Evolutionary conservation across 2,113 vertebrate genomes (phyloP).

Genomic region (Canis aureus): DNA sequence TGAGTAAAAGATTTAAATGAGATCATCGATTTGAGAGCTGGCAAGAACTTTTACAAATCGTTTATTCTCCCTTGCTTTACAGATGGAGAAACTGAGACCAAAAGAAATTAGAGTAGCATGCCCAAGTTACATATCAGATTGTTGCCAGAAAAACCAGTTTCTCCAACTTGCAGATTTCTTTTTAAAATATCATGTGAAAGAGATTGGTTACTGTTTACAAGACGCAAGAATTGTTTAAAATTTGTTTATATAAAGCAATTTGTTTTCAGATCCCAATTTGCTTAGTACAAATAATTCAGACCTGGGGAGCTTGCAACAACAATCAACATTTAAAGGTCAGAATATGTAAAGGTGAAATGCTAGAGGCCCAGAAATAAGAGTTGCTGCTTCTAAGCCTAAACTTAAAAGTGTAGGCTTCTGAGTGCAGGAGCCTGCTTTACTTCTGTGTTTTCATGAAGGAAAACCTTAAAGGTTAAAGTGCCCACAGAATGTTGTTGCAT

Average conservation of each 20-base stretch:
- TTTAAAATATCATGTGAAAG: slow-evolving; percentile 27
- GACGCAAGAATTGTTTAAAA: slow-evolving; percentile 1
- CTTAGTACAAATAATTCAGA: slow-evolving; percentile 33
- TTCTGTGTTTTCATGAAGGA: background rate
- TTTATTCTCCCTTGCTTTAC: slow-evolving; percentile 48
- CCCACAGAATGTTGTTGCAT: background rate
- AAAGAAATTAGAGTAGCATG: slow-evolving; percentile 18
- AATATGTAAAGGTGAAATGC: slow-evolving; percentile 45
- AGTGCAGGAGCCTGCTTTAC: background rate
- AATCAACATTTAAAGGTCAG: slow-evolving; percentile 33
- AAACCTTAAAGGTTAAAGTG: background rate
- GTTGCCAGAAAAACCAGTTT: background rate
- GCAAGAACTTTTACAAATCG: slow-evolving; percentile 49
- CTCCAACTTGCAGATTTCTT: background rate
- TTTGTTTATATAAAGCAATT: slow-evolving; percentile 23
- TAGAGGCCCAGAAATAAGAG: background rate
- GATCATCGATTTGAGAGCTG: slow-evolving; percentile 57
- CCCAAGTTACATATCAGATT: background rate
- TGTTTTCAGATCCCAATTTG: slow-evolving; percentile 41
- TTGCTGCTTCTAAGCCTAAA: background rate
- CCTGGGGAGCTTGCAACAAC: background rate
- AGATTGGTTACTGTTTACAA: slow-evolving; percentile 7
- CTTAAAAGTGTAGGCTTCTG: background rate
- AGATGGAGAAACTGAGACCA: slow-evolving; percentile 62
- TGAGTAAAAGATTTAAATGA: slow-evolving; percentile 69